phyloP scores from a whole-genome alignment of 2,113 vertebrate species.

The Pituophis catenifer region DNA sequence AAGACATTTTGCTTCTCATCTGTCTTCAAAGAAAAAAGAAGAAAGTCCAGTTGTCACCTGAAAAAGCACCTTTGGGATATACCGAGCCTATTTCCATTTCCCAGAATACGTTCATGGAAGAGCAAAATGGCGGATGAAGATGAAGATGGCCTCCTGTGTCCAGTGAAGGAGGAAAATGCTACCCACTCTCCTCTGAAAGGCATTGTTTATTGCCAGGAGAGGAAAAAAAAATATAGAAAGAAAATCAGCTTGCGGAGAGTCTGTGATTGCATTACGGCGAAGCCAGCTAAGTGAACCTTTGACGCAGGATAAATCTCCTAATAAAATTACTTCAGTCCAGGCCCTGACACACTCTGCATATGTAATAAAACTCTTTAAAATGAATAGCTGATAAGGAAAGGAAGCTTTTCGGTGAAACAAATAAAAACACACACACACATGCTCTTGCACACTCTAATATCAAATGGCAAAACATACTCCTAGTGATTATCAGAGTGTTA shows the following conservation, averaged over 20 bases:
- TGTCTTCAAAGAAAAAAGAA: too few species aligned
- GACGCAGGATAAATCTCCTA: slow-evolving; percentile 64
- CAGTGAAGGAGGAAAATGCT: neutral
- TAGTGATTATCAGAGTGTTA: slow-evolving; percentile 63
- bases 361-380: slow-evolving; percentile 55
- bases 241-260: slow-evolving; percentile 60
- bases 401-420: slow-evolving; percentile 56
- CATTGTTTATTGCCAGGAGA: slow-evolving; percentile 57
- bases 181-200: neutral
- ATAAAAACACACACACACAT: slow-evolving; percentile 42
- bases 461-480: slow-evolving; percentile 68
- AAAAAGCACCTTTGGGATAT: too few species aligned
- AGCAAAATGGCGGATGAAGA: accelerated
- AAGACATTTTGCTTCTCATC: too few species aligned
- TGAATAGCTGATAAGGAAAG: slow-evolving; percentile 59
- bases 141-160: neutral
- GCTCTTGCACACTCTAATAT: slow-evolving; percentile 55
- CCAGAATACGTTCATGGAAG: neutral
- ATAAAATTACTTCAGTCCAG: slow-evolving; percentile 58
- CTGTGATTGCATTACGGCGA: slow-evolving; percentile 44
- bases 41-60: too few species aligned
- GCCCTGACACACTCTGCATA: slow-evolving; percentile 52
- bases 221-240: slow-evolving; percentile 20
- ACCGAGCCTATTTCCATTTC: neutral
- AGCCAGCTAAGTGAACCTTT: slow-evolving; percentile 53